These are phyloP conservation scores for Aurelia aurita complex sp. Pacific DNA, from an alignment of 30 jellyfish, hydroid and myxozoan genomes.

Conservation along the genomic window DNA sequence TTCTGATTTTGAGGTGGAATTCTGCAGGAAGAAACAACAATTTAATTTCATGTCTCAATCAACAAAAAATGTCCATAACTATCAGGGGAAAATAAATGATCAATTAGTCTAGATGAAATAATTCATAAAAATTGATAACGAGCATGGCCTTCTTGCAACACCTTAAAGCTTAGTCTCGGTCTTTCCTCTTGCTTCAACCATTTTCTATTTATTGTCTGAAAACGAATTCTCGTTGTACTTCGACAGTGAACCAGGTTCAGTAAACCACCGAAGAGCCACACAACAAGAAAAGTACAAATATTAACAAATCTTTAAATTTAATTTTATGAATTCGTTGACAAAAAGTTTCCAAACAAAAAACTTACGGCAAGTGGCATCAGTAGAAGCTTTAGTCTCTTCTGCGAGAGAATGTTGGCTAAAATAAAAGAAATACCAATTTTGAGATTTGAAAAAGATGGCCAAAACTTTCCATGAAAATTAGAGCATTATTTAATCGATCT, in stretches of 20 bases:
- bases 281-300: no score
- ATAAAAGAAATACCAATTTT: not conserved
- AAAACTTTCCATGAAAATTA: not conserved
- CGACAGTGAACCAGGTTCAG: no score
- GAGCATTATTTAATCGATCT: not conserved
- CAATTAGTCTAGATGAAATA: not conserved
- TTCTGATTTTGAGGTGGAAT: slow-evolving; percentile 25
- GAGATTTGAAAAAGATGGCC: not conserved
- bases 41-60: not conserved
- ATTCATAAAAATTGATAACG: not conserved
- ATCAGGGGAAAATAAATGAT: not conserved
- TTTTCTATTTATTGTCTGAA: no score
- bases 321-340: no score
- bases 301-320: no score
- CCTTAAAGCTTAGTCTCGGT: no score
- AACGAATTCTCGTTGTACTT: no score
- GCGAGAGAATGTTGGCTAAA: slow-evolving; percentile 34
- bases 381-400: slow-evolving; percentile 58
- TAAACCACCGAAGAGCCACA: no score
- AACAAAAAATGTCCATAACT: not conserved
- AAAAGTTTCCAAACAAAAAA: not conserved
- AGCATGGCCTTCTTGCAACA: no score
- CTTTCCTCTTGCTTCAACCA: no score
- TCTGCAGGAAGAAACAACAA: slow-evolving; percentile 1
- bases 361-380: slow-evolving; percentile 68